Evolutionary conservation across 2,888 invertebrate genomes (phyloP).

Genomic region (Anthrax anthrax): DNA sequence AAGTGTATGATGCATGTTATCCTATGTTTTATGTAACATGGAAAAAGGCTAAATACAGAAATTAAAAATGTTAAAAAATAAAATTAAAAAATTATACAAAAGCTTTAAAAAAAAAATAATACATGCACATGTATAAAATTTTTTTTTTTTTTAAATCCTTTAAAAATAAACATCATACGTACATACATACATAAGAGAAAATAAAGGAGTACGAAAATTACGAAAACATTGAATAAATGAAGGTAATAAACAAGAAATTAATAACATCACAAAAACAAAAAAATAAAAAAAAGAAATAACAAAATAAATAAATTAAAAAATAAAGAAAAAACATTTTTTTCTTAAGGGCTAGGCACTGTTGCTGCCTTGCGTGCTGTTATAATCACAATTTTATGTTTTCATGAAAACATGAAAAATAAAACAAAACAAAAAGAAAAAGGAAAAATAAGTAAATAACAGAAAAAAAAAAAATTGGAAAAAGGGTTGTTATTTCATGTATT

Average conservation of each 20-base stretch:
- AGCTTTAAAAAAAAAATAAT: too few relatives aligned
- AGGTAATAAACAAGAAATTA: constrained; percentile 8
- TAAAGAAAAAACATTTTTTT: not conserved
- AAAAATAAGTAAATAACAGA: too few relatives aligned
- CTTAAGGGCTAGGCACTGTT: constrained; percentile 6
- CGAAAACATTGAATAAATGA: not conserved
- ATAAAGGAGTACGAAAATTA: too few relatives aligned
- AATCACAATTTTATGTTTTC: constrained; percentile 2
- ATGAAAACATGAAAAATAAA: not conserved
- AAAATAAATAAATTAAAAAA: not conserved
- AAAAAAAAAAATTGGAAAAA: too few relatives aligned
- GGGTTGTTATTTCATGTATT: too few relatives aligned
- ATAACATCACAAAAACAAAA: constrained; percentile 6
- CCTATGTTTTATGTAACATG: too few relatives aligned
- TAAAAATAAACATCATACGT: too few relatives aligned
- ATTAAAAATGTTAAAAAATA: not conserved
- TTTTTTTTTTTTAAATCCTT: too few relatives aligned
- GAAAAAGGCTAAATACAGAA: not conserved
- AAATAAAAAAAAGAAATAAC: not conserved
- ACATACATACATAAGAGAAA: not conserved
- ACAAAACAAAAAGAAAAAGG: not conserved
- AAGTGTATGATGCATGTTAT: too few relatives aligned
- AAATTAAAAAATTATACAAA: not conserved
- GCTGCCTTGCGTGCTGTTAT: constrained; percentile 7
- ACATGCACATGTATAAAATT: not conserved